phyloP scores from a whole-genome alignment of 2,888 invertebrate species.

The Marasmarcha lunaedactyla region DNA sequence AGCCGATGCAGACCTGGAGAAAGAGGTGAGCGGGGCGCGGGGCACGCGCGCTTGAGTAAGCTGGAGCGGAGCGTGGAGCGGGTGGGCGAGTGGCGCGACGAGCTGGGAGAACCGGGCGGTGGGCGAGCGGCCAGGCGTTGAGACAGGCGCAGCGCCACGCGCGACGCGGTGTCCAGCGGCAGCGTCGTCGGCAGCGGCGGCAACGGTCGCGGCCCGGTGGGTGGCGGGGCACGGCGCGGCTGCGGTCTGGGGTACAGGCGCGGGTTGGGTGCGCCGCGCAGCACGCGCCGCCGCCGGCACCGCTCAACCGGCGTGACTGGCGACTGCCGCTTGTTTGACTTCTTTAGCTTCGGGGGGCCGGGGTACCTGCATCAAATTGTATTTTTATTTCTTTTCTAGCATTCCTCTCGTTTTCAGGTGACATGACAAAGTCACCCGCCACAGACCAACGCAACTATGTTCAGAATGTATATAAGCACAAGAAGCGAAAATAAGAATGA shows the following conservation, averaged over 20 bases:
- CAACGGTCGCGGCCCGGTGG: constrained; percentile 20
- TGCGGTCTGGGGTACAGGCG: constrained; percentile 30
- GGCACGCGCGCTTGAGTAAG: no score
- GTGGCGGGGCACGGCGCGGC: constrained; percentile 21
- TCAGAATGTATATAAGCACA: no score
- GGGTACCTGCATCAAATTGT: constrained; percentile 29
- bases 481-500: no score
- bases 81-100: no score
- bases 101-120: neutral
- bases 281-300: constrained; percentile 21
- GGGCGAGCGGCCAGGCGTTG: neutral
- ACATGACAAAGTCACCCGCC: no score
- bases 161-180: constrained; percentile 6
- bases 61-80: no score
- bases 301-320: no score
- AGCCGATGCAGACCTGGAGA: no score
- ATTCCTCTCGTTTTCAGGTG: no score
- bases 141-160: constrained; percentile 1
- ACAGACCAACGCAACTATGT: no score
- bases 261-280: constrained; percentile 32
- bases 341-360: constrained; percentile 15
- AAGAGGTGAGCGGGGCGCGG: no score
- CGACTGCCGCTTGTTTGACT: constrained; percentile 17
- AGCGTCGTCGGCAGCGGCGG: constrained; percentile 7
- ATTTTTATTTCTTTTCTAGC: no score